Percentiles rank a stretch among this genome's conserved stretches.
Evolutionary conservation across 2,797 vertebrate species (phyloP).

Genomic region (Helostoma temminkii): DNA sequence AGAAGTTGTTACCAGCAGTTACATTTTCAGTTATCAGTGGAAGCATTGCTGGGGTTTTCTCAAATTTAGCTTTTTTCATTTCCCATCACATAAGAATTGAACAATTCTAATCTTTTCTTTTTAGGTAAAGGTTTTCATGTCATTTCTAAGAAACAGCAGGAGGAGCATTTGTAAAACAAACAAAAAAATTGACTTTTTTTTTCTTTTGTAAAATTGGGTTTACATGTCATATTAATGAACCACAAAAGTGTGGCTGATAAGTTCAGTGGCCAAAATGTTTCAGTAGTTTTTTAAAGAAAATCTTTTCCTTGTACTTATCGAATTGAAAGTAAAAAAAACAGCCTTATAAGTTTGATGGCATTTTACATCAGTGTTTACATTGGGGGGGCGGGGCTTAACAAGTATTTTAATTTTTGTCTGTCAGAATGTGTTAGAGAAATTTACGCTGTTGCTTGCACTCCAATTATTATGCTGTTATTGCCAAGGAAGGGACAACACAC

Average conservation of each 20-base stretch:
- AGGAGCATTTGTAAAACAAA: neutral
- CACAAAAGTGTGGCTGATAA: slow-evolving; percentile 15
- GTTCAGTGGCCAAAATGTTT: slow-evolving; percentile 41
- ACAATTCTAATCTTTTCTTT: too few species aligned
- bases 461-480: slow-evolving; percentile 77
- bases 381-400: slow-evolving; percentile 67
- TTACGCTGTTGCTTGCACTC: slow-evolving; percentile 77
- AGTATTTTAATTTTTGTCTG: slow-evolving; percentile 64
- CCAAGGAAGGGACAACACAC: slow-evolving; percentile 76
- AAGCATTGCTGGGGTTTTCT: slow-evolving; percentile 11
- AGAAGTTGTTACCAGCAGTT: slow-evolving; percentile 9
- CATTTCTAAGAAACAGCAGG: slow-evolving; percentile 29
- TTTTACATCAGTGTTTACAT: slow-evolving; percentile 80
- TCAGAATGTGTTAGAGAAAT: slow-evolving; percentile 70
- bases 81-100: too few species aligned
- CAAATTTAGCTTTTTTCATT: too few species aligned
- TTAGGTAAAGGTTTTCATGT: slow-evolving; percentile 9
- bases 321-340: slow-evolving; percentile 26
- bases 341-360: slow-evolving; percentile 63
- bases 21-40: neutral
- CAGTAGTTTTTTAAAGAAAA: slow-evolving; percentile 1
- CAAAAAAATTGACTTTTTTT: slow-evolving; percentile 11
- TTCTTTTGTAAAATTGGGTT: slow-evolving; percentile 1
- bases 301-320: too few species aligned
- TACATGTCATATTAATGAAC: slow-evolving; percentile 32